Evolutionary conservation across 1,140 invertebrate species (phyloP).

Genomic region (Thereuonema tuberculata): DNA sequence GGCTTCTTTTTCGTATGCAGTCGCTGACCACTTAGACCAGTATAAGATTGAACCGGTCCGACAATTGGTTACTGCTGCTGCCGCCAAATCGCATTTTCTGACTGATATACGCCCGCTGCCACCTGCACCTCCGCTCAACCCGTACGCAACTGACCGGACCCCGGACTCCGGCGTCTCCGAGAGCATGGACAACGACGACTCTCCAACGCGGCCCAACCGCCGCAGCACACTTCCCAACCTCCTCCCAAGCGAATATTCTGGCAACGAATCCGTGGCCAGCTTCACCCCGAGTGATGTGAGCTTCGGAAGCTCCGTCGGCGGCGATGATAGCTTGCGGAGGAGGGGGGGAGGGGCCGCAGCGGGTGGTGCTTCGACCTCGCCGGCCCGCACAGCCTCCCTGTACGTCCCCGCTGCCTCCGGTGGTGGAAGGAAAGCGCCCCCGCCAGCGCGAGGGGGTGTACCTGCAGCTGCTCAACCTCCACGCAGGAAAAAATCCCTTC

Average conservation of each 20-base stretch:
- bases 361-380: constrained; percentile 23
- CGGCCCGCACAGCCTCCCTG: constrained; percentile 71
- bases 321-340: not conserved
- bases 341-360: not conserved
- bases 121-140: constrained; percentile 9
- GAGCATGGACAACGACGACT: constrained; percentile 22
- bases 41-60: constrained; percentile 78
- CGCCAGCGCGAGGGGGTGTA: constrained; percentile 28
- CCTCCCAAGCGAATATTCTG: not conserved
- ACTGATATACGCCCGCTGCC: constrained; percentile 18
- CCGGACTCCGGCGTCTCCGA: constrained; percentile 34
- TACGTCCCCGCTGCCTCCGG: constrained; percentile 25
- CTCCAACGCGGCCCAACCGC: not conserved
- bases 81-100: not conserved
- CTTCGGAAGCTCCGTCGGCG: not conserved
- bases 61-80: constrained; percentile 40
- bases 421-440: constrained; percentile 2
- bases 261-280: not conserved
- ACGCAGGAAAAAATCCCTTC: constrained; percentile 73
- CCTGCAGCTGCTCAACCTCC: constrained; percentile 24
- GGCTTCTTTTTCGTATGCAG: constrained; percentile 34
- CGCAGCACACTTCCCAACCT: constrained; percentile 10
- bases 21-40: constrained; percentile 69
- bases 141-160: constrained; percentile 27
- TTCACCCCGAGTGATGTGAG: not conserved